A percentile compares a stretch with the other conserved stretches of the same genome.
Conservation (phyloP, 1,140 invertebrate genomes). For the Drosophila setifemur region DNA sequence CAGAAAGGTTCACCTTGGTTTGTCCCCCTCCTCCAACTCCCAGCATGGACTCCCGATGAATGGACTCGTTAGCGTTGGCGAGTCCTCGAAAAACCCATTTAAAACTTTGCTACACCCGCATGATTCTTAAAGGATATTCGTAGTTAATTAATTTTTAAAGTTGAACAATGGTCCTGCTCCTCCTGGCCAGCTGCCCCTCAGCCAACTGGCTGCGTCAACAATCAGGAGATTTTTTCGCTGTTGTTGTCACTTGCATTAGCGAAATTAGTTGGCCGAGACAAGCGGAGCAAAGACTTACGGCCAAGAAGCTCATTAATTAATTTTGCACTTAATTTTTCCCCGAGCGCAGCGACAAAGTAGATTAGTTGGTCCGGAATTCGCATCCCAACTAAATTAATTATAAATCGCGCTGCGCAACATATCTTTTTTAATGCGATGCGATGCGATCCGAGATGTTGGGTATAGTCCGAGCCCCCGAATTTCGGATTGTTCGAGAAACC, state of each 20-base stretch:
- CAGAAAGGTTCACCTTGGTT: slow-evolving; percentile 50
- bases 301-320: slow-evolving; percentile 61
- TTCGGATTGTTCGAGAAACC: slow-evolving; percentile 23
- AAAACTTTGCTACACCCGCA: slow-evolving; percentile 32
- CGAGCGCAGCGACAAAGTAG: slow-evolving; percentile 10
- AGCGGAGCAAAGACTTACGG: slow-evolving; percentile 6
- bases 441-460: too few species aligned
- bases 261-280: slow-evolving; percentile 52
- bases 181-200: background rate
- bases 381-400: slow-evolving; percentile 2
- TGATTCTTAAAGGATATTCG: slow-evolving; percentile 65
- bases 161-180: slow-evolving; percentile 48
- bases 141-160: slow-evolving; percentile 79
- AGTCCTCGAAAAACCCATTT: slow-evolving; percentile 51
- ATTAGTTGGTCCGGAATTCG: background rate
- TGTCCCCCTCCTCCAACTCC: background rate
- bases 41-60: background rate
- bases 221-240: slow-evolving; percentile 28
- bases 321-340: slow-evolving; percentile 57
- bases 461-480: background rate
- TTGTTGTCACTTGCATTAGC: slow-evolving; percentile 73
- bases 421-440: too few species aligned
- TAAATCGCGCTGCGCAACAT: background rate
- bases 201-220: slow-evolving; percentile 34
- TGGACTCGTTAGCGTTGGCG: slow-evolving; percentile 63